phyloP scores from a whole-genome alignment of 2,113 vertebrate genomes.

The Dinomys branickii region DNA sequence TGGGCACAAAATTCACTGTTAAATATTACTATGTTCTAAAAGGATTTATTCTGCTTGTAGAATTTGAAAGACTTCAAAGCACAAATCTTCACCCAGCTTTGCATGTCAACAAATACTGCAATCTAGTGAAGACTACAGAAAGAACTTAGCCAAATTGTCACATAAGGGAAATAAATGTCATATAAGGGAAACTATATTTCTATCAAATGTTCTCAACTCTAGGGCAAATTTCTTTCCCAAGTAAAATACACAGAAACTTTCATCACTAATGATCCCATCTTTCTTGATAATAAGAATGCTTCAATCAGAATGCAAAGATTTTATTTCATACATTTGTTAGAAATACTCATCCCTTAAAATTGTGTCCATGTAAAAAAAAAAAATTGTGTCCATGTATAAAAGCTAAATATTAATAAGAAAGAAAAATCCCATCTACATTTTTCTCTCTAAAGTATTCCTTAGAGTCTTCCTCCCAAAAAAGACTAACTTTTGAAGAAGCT shows the following conservation, averaged over 20 bases:
- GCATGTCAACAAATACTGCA: constrained; percentile 50
- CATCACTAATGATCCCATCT: constrained; percentile 18
- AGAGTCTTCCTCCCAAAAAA: neutral
- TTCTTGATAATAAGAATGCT: constrained; percentile 34
- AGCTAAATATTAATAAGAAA: constrained; percentile 66
- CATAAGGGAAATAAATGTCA: constrained; percentile 57
- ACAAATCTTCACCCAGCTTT: constrained; percentile 26
- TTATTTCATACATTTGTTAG: constrained; percentile 61
- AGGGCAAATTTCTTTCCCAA: constrained; percentile 58
- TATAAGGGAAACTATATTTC: constrained; percentile 43
- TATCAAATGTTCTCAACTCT: constrained; percentile 47
- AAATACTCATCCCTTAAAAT: neutral
- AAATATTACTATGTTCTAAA: constrained; percentile 48
- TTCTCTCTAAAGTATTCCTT: constrained; percentile 54
- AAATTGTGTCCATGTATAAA: constrained; percentile 48
- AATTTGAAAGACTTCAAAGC: constrained; percentile 31
- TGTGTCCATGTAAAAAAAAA: constrained; percentile 45
- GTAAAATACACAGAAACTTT: constrained; percentile 57
- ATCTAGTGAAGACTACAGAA: neutral
- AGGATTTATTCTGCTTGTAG: neutral
- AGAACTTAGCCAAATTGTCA: constrained; percentile 56
- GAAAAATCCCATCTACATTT: constrained; percentile 49
- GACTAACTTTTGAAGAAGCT: constrained; percentile 47
- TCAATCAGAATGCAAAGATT: neutral
- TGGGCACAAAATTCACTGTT: constrained; percentile 15